A percentile compares a stretch with the other conserved stretches of the same genome.
These are phyloP conservation scores for Hapalemur alaotrensis DNA, from an alignment of 2,797 vertebrate genomes.

Conservation along the genomic window DNA sequence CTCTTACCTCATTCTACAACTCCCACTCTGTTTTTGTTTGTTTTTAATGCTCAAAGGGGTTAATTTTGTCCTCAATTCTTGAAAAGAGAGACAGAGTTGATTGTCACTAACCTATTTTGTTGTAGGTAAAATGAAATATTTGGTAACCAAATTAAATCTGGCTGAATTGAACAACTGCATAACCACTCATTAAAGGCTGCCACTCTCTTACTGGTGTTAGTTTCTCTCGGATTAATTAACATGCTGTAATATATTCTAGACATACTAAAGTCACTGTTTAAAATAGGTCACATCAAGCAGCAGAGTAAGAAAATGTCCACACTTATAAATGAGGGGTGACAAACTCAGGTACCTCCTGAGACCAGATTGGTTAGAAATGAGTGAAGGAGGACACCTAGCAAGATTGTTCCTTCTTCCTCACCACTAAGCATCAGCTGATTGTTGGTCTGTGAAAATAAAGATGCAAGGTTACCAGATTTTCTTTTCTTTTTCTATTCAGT, in stretches of 20 bases:
- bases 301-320: background rate
- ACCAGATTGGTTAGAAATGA: background rate
- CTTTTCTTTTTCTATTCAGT: background rate
- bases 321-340: background rate
- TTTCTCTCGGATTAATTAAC: slow-evolving; percentile 19
- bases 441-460: background rate
- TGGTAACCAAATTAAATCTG: slow-evolving; percentile 17
- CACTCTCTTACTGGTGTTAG: background rate
- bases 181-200: background rate
- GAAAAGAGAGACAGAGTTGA: background rate
- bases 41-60: slow-evolving; percentile 42
- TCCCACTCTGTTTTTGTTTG: slow-evolving; percentile 24
- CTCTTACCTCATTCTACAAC: background rate
- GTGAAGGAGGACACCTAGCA: background rate
- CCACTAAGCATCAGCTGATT: background rate
- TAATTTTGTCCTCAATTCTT: slow-evolving; percentile 46
- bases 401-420: background rate
- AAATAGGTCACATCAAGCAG: background rate
- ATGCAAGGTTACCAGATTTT: background rate
- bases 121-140: slow-evolving; percentile 10
- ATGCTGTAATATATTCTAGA: background rate
- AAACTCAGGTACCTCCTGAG: background rate
- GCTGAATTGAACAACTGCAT: background rate
- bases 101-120: background rate
- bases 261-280: background rate